Base-by-base conservation (phyloP, 2,797 vertebrate species). In the Acrocephalus scirpaceus region DNA sequence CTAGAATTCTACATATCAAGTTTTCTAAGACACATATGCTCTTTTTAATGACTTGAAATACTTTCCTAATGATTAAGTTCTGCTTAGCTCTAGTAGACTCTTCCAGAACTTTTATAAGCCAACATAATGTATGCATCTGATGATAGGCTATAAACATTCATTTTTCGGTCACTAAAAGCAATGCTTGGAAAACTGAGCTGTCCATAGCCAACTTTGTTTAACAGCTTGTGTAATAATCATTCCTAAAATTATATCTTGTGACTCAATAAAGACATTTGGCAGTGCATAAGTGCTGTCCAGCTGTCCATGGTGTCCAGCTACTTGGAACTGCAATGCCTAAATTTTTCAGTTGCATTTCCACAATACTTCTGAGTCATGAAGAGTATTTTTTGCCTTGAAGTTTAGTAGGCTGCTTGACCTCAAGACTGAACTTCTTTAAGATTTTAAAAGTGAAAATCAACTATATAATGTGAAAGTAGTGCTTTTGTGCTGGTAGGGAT, bases 21-120 rank as follows among this genome's bases (percentile, higher is more conserved):
- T 93, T 96, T 97, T 92, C 92, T 90, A 86, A 94, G 85, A 81
- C 45, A 79, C 79, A 73, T 62, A 79, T 81, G 85, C 48, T 86
- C 56, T 65, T 86, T 91, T 90, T 92, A 96, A 90, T 96, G 74
- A 71, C 74, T 94, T 61, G 67, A 95, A 93, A 96, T 97, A 90
- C 60, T 96, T 97, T 96, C 80, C 80, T 93, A 92, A 91, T 94
- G 90, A 96, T 93, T 90, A 82, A 96, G 71, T 88, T 92, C 88
- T 88, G 17, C 71, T 88, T 92, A 84, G 76, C 44, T 81, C 27
- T 44, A 82, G 53, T 76, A 82, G 64, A 32, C 22, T 81, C 69
- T 88, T 85, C 66, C 61, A 88, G 86, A 86, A 23, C 10, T 73
- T 92, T 67, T 76, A 90, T 83, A 93, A 86, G 38, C 14, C 53